phyloP scores from a whole-genome alignment of 2,797 vertebrate genomes.

The Coilia nasus region DNA sequence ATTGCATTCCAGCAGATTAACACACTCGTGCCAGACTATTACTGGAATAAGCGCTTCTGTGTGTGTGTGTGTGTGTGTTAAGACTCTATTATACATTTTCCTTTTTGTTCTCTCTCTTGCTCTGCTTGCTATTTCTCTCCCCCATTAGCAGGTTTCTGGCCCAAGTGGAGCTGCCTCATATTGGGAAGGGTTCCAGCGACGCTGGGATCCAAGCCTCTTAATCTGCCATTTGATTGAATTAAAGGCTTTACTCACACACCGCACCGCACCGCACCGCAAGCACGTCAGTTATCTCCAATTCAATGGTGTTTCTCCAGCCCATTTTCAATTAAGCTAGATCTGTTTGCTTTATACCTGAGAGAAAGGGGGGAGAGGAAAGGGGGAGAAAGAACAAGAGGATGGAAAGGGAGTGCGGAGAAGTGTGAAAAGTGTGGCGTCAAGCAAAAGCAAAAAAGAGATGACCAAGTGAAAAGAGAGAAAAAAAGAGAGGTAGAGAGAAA shows the following conservation, averaged over 20 bases:
- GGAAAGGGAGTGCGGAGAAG: constrained; percentile 28
- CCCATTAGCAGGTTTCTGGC: constrained; percentile 53
- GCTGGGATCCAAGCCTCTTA: constrained; percentile 70
- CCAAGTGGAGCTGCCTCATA: constrained; percentile 67
- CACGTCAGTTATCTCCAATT: constrained; percentile 71
- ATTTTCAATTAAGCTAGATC: constrained; percentile 68
- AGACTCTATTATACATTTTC: too few species aligned
- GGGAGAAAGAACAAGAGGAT: not conserved
- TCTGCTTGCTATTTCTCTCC: not conserved
- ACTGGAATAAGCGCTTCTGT: not conserved
- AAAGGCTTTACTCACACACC: constrained; percentile 59
- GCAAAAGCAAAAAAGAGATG: too few species aligned
- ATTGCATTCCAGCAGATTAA: not conserved
- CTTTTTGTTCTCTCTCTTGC: not conserved
- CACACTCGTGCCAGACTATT: not conserved
- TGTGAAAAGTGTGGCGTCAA: too few species aligned
- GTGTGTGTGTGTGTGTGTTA: too few species aligned
- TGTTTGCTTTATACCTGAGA: constrained; percentile 47
- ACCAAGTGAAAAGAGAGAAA: too few species aligned
- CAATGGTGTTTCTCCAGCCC: constrained; percentile 59
- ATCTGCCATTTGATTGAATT: constrained; percentile 79
- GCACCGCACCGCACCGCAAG: constrained; percentile 46
- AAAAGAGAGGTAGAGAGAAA: too few species aligned
- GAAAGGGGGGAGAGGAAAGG: not conserved
- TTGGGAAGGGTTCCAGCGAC: constrained; percentile 62